These are phyloP conservation scores for Schizopygopsis malacanthus DNA, from an alignment of 2,797 vertebrate genomes.

Conservation along the genomic window DNA sequence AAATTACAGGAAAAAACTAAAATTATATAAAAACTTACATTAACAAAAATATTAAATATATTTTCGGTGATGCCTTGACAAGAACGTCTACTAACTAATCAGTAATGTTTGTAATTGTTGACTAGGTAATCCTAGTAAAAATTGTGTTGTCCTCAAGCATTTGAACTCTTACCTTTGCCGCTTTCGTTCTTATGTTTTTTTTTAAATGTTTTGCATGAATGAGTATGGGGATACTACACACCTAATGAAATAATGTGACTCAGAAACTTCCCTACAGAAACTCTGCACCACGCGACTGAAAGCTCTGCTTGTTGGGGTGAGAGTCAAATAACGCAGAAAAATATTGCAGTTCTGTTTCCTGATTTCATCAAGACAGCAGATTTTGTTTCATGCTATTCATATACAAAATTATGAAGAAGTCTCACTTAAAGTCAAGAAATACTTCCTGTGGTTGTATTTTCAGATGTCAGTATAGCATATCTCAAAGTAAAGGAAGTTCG, in stretches of 20 bases:
- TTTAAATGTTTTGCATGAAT: slow-evolving; percentile 2
- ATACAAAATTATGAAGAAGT: slow-evolving; percentile 35
- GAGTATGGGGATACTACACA: background rate
- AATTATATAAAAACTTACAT: background rate
- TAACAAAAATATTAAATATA: background rate
- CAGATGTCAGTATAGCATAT: slow-evolving; percentile 25
- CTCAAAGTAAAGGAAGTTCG: slow-evolving; percentile 48
- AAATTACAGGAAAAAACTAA: background rate
- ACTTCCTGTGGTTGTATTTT: slow-evolving; percentile 50
- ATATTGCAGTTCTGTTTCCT: background rate
- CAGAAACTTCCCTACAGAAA: background rate
- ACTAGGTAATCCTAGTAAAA: background rate
- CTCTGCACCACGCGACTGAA: background rate
- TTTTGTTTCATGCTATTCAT: background rate
- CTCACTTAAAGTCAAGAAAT: slow-evolving; percentile 17
- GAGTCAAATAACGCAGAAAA: background rate
- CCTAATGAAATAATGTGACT: slow-evolving; percentile 18
- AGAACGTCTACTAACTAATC: background rate
- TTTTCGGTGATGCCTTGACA: background rate
- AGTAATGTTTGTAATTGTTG: background rate
- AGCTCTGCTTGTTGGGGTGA: background rate
- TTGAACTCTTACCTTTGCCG: background rate
- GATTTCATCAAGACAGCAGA: background rate
- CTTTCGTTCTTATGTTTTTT: background rate
- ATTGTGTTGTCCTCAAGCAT: background rate